Evolutionary conservation across 1,140 invertebrate species (phyloP), one percentile per base, ranked within the genome.

Genomic region (Neodiprion fabricii): DNA sequence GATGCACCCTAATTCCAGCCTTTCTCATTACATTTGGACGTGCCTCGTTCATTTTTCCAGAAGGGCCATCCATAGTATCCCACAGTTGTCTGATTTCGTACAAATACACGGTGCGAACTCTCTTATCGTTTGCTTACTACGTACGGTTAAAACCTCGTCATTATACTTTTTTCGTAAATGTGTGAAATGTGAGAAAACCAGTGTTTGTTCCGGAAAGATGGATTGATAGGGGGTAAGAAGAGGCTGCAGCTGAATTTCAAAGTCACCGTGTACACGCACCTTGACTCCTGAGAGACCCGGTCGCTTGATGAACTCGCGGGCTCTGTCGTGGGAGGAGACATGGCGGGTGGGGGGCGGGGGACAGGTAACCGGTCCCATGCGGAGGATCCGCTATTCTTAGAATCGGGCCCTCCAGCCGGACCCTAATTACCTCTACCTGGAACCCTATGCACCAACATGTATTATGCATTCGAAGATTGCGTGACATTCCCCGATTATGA

Each of bases 401-500:
- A 81, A 80, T 75, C 53, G n/a, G 53, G 53, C 53, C 53, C 53
- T 61, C 11, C 4, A 61, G 53, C 53, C 53, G n/a, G 53, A 17
- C 48, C 70, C 70, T 71, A 78, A 78, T 78, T 78, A 76, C 40
- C 67, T 69, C 21, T 61, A 61, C 53, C 67, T 21, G 72, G 48
- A 72, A 67, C 71, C 48, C 61, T 28, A 49, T 75, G 49, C 74
- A 69, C 48, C 75, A 61, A 73, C 77, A 84, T 83, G 80, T 79
- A 83, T 83, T 81, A 83, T 83, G 79, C 82, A 83, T 84, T 82
- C 76, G 75, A 77, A 82, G 82, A 84, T 84, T 80, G 82, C 82
- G 81, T 84, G 82, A 84, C 83, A 83, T 73, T 67, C 48, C 71
- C 67, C 79, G 82, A 83, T 84, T 84, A 84, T 84, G 76, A 80